phyloP scores from a whole-genome alignment of 1,140 invertebrate species.

The Druon quercuslanigerum region DNA sequence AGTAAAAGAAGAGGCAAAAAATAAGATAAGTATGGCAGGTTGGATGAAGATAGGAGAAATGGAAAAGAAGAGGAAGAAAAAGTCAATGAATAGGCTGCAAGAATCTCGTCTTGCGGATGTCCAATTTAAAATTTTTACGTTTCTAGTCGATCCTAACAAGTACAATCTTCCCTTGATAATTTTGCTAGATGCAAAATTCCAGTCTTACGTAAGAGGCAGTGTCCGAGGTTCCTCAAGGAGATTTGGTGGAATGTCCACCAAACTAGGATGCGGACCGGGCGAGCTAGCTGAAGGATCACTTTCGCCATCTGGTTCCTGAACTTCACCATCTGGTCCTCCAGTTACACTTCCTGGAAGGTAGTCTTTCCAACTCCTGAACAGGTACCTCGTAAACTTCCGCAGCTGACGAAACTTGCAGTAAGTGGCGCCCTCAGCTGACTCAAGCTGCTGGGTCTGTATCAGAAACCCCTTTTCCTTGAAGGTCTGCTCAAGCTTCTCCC shows the following conservation, averaged over 20 bases:
- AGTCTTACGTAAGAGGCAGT: constrained; percentile 55
- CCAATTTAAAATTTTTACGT: neutral
- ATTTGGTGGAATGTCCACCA: constrained; percentile 59
- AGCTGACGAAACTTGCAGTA: constrained; percentile 95
- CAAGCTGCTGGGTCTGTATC: constrained; percentile 93
- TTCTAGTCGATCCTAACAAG: constrained; percentile 18
- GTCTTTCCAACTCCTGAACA: constrained; percentile 95
- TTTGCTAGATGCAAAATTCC: neutral
- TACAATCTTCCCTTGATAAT: neutral
- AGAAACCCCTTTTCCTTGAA: constrained; percentile 95
- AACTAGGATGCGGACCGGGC: constrained; percentile 44
- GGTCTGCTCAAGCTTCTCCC: constrained; percentile 92
- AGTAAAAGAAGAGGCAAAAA: constrained; percentile 9
- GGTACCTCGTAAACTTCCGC: constrained; percentile 92
- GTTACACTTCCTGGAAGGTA: constrained; percentile 88
- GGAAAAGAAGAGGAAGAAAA: no score
- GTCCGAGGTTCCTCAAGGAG: constrained; percentile 63
- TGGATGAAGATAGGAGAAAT: neutral
- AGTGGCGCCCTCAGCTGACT: constrained; percentile 92
- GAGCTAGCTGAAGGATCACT: constrained; percentile 41
- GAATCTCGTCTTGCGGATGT: neutral
- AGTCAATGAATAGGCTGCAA: neutral
- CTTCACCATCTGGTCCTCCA: constrained; percentile 47
- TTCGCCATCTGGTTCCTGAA: constrained; percentile 47
- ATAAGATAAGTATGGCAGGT: constrained; percentile 15